Evolutionary conservation across 2,888 invertebrate genomes (phyloP).

Genomic region (Dione juno): DNA sequence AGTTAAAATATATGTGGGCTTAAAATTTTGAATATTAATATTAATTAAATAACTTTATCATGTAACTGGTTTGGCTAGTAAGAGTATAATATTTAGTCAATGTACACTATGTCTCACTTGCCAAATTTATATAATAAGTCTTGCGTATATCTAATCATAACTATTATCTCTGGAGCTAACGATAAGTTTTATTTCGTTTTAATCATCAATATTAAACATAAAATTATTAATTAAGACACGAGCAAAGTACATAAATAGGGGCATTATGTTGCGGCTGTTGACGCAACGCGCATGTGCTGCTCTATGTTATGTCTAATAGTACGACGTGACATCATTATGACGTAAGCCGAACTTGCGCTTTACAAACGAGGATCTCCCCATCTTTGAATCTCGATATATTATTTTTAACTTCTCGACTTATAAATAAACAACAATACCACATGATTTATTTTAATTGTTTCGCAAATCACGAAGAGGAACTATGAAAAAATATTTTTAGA

Average conservation of each 20-base stretch:
- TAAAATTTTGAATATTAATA: background rate
- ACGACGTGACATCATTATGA: constrained; percentile 79
- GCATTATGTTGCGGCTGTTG: constrained; percentile 61
- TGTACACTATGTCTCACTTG: background rate
- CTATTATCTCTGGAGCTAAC: background rate
- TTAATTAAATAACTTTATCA: background rate
- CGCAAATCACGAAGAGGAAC: background rate
- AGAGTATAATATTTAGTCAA: background rate
- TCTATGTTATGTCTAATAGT: constrained; percentile 69
- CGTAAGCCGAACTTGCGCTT: constrained; percentile 65
- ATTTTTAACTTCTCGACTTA: constrained; percentile 16
- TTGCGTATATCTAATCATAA: background rate
- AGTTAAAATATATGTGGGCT: background rate
- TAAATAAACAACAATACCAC: constrained; percentile 12
- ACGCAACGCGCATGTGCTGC: constrained; percentile 79
- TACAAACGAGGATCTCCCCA: constrained; percentile 79
- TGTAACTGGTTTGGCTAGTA: background rate
- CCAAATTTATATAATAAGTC: background rate
- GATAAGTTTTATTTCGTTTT: background rate
- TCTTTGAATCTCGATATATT: constrained; percentile 37
- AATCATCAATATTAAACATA: background rate
- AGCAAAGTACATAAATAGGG: constrained; percentile 43
- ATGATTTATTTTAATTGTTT: background rate
- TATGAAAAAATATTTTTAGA: background rate
- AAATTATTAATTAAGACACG: constrained; percentile 13